A percentile compares a stretch with the other conserved stretches of the same genome.
phyloP scores from a whole-genome alignment of 2,888 invertebrate genomes.

The Agrilus biguttatus region DNA sequence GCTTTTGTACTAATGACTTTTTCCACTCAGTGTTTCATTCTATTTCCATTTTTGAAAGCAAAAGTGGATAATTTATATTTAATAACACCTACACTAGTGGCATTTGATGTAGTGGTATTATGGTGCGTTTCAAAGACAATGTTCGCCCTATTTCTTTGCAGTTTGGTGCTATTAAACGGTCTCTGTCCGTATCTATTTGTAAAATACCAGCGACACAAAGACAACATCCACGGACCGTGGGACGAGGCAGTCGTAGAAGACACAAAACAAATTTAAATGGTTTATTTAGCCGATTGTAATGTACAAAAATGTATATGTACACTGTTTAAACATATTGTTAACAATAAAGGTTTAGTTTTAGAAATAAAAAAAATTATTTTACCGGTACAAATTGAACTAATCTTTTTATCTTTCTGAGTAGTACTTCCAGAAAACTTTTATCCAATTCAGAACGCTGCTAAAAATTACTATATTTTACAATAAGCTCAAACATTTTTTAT shows the following conservation, averaged over 20 bases:
- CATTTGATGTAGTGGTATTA: constrained; percentile 37
- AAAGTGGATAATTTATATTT: constrained; percentile 40
- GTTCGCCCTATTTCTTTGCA: constrained; percentile 43
- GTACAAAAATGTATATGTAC: not conserved
- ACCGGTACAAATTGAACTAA: constrained; percentile 64
- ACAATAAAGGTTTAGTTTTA: no score
- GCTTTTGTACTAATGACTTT: constrained; percentile 84
- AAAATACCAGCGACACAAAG: constrained; percentile 62
- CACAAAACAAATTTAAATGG: constrained; percentile 32
- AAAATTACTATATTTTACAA: constrained; percentile 13
- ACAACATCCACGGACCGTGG: constrained; percentile 96
- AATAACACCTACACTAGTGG: constrained; percentile 37
- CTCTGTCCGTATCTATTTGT: constrained; percentile 66
- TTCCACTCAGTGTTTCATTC: constrained; percentile 75
- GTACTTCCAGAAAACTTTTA: constrained; percentile 55
- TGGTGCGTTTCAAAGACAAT: constrained; percentile 42
- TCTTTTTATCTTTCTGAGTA: constrained; percentile 64
- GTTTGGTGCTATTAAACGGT: constrained; percentile 50
- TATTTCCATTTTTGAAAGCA: constrained; percentile 69
- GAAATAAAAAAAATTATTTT: constrained; percentile 22
- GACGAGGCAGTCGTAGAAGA: constrained; percentile 74
- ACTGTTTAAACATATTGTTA: not conserved
- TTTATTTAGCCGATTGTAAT: not conserved
- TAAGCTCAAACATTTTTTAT: not conserved
- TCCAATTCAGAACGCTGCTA: constrained; percentile 50